These are phyloP conservation scores for Chinchilla lanigera DNA, from an alignment of 2,113 vertebrate genomes.

Conservation along the genomic window DNA sequence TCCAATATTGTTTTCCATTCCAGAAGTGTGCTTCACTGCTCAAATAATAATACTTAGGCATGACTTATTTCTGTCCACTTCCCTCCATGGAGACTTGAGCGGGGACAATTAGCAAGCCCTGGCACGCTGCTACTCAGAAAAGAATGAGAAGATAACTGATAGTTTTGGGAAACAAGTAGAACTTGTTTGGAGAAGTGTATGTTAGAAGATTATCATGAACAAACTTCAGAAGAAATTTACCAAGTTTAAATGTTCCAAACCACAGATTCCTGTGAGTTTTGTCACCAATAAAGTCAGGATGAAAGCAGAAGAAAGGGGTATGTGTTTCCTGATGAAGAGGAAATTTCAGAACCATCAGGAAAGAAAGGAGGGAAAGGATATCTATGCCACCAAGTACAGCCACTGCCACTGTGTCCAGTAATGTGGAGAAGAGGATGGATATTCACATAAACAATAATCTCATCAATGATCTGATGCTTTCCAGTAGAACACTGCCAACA, in stretches of 20 bases:
- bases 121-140: slow-evolving; percentile 68
- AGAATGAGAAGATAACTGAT: not conserved
- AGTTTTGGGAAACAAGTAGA: slow-evolving; percentile 54
- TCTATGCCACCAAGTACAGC: not conserved
- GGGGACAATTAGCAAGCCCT: slow-evolving; percentile 66
- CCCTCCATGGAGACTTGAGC: slow-evolving; percentile 74
- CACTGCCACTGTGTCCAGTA: slow-evolving; percentile 24
- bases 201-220: slow-evolving; percentile 73
- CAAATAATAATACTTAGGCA: slow-evolving; percentile 60
- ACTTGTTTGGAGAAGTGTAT: slow-evolving; percentile 62
- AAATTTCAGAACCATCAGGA: slow-evolving; percentile 65
- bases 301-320: slow-evolving; percentile 70
- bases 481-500: not conserved
- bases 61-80: slow-evolving; percentile 67
- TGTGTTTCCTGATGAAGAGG: slow-evolving; percentile 59
- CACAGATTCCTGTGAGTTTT: slow-evolving; percentile 69
- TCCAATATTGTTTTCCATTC: slow-evolving; percentile 48
- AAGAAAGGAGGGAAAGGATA: slow-evolving; percentile 52
- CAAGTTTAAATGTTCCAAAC: slow-evolving; percentile 75
- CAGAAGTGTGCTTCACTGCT: slow-evolving; percentile 58
- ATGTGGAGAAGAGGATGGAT: slow-evolving; percentile 46
- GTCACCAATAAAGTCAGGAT: slow-evolving; percentile 70
- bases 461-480: not conserved
- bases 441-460: slow-evolving; percentile 59
- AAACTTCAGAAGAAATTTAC: slow-evolving; percentile 81